Percentiles rank a stretch among this genome's conserved stretches.
phyloP scores from a whole-genome alignment of 2,888 invertebrate genomes.

The Dicranocentrus wangi region DNA sequence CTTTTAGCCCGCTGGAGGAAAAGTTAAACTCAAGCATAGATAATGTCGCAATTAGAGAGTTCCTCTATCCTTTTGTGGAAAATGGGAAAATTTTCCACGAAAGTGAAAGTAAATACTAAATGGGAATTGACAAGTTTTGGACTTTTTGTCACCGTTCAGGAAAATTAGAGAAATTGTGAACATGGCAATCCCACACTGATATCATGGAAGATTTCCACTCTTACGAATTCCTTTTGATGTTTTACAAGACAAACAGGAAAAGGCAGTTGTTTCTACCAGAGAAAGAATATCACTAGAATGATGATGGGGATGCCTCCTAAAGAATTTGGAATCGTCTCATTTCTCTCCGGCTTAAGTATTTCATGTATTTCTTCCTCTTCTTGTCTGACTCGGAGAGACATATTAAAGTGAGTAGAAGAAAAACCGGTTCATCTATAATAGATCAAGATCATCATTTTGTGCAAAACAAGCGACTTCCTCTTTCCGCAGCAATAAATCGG shows the following conservation, averaged over 20 bases:
- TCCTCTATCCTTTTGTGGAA: no score
- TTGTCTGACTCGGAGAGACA: slow-evolving; percentile 4
- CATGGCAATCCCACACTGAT: not conserved
- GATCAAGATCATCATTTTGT: slow-evolving; percentile 58
- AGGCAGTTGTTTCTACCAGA: not conserved
- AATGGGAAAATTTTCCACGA: no score
- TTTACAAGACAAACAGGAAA: not conserved
- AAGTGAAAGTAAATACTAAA: no score
- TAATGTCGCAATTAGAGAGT: no score
- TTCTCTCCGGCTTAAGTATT: slow-evolving; percentile 25
- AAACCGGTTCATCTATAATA: slow-evolving; percentile 51
- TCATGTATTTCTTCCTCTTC: not conserved
- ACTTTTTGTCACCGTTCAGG: not conserved
- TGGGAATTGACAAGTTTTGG: not conserved
- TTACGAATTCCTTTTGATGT: slow-evolving; percentile 27
- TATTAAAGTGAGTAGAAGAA: not conserved
- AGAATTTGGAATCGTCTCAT: slow-evolving; percentile 43
- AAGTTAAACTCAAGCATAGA: no score
- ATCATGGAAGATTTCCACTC: not conserved
- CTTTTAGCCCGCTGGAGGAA: no score
- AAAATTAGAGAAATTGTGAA: slow-evolving; percentile 27
- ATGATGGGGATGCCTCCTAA: slow-evolving; percentile 30
- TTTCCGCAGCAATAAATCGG: slow-evolving; percentile 63
- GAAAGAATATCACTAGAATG: no score
- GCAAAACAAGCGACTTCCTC: slow-evolving; percentile 62